Conservation (phyloP, 1,140 invertebrate genomes). For the Pinna nobilis region DNA sequence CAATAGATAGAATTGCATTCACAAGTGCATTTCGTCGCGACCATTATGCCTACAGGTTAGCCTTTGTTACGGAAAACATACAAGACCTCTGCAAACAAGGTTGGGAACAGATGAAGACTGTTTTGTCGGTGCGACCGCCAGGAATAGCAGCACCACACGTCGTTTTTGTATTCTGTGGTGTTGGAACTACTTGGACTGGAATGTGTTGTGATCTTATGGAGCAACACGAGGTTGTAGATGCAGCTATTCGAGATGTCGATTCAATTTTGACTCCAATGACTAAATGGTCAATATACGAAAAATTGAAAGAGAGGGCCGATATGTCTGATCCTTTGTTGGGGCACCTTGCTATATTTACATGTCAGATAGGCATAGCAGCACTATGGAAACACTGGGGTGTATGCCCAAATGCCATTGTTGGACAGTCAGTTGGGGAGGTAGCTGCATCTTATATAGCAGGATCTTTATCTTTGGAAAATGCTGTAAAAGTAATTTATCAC, state of each 20-base stretch:
- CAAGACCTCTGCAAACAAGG: neutral
- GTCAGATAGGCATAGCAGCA: slow-evolving; percentile 34
- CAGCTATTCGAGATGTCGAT: slow-evolving; percentile 32
- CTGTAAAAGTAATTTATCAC: slow-evolving; percentile 46
- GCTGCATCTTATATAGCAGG: slow-evolving; percentile 48
- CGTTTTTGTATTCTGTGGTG: slow-evolving; percentile 57
- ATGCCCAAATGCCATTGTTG: slow-evolving; percentile 36
- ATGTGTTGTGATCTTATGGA: slow-evolving; percentile 52
- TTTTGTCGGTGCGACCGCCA: neutral
- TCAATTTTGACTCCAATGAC: slow-evolving; percentile 8
- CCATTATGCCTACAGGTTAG: slow-evolving; percentile 37
- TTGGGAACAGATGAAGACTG: slow-evolving; percentile 1
- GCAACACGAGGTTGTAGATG: slow-evolving; percentile 26
- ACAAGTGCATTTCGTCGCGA: slow-evolving; percentile 46
- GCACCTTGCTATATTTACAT: slow-evolving; percentile 50
- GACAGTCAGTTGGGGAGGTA: slow-evolving; percentile 55
- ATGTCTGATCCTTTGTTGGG: slow-evolving; percentile 34
- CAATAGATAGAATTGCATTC: slow-evolving; percentile 43
- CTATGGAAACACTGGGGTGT: slow-evolving; percentile 44
- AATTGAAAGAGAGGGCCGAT: slow-evolving; percentile 17
- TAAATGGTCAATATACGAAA: slow-evolving; percentile 36
- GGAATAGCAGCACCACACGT: slow-evolving; percentile 4
- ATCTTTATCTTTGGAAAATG: slow-evolving; percentile 32
- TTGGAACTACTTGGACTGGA: slow-evolving; percentile 52
- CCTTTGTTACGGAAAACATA: slow-evolving; percentile 12